Conservation (phyloP, 2,113 vertebrate genomes). For the Callocephalon fimbriatum region DNA sequence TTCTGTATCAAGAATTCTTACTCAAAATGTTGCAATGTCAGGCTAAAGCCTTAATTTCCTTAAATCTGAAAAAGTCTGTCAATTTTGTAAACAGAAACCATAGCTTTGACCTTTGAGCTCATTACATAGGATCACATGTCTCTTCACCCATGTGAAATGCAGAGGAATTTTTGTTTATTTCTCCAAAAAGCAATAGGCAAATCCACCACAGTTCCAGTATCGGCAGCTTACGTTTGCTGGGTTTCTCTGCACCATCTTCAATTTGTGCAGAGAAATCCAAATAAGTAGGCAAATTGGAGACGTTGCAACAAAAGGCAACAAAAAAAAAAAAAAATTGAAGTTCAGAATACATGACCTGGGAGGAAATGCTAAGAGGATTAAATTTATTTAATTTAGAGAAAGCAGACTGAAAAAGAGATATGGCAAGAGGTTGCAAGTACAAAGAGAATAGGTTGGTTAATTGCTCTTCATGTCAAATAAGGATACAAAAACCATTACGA, state of each 20-base stretch:
- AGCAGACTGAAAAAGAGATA: background rate
- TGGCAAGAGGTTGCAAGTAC: background rate
- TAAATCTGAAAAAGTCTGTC: background rate
- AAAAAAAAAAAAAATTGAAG: background rate
- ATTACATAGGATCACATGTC: background rate
- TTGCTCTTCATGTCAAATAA: background rate
- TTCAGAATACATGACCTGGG: background rate
- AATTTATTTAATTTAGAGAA: slow-evolving; percentile 36
- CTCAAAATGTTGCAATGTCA: background rate
- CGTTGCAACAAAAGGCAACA: background rate
- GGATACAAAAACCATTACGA: background rate
- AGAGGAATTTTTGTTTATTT: background rate
- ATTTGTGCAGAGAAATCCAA: background rate
- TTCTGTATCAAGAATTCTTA: background rate
- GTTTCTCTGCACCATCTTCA: background rate
- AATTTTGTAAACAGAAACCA: background rate
- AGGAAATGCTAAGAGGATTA: background rate
- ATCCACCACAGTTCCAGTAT: background rate
- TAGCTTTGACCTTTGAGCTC: background rate
- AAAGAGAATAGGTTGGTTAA: background rate
- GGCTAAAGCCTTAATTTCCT: background rate
- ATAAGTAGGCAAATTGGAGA: background rate
- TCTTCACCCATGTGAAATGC: background rate
- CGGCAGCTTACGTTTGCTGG: background rate
- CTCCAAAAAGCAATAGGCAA: background rate